phyloP scores from a whole-genome alignment of 2,888 invertebrate species.

The Epinotia nisella region DNA sequence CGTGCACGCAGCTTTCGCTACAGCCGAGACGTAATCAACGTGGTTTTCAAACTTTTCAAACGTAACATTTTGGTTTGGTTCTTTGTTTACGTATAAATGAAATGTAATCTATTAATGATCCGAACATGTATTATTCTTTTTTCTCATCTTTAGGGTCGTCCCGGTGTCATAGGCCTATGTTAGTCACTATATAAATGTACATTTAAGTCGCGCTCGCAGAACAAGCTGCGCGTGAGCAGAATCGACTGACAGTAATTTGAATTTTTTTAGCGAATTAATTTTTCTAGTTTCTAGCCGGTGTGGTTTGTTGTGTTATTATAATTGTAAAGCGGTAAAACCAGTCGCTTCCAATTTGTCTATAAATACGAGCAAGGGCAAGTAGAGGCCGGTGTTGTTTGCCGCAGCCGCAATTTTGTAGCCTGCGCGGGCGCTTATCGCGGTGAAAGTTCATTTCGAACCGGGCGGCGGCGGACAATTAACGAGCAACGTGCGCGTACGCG shows the following conservation, averaged over 20 bases:
- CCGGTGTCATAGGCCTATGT: too few relatives aligned
- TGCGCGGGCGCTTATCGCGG: constrained; percentile 23
- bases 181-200: too few relatives aligned
- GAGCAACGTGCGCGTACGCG: background rate
- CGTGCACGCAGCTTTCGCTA: constrained; percentile 14
- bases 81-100: background rate
- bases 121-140: background rate
- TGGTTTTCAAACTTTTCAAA: constrained; percentile 4
- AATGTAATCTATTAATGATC: background rate
- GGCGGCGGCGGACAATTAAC: constrained; percentile 6
- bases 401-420: background rate
- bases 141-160: background rate
- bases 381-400: background rate
- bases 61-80: background rate
- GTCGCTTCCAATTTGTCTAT: constrained; percentile 4
- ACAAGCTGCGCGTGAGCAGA: background rate
- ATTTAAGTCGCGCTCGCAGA: too few relatives aligned
- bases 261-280: background rate
- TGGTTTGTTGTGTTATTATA: background rate
- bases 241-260: background rate
- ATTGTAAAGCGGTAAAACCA: constrained; percentile 2
- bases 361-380: constrained; percentile 11
- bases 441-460: constrained; percentile 1
- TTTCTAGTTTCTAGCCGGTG: background rate
- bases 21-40: background rate